phyloP scores from a whole-genome alignment of 2,113 vertebrate genomes.

The Calidris pugnax region DNA sequence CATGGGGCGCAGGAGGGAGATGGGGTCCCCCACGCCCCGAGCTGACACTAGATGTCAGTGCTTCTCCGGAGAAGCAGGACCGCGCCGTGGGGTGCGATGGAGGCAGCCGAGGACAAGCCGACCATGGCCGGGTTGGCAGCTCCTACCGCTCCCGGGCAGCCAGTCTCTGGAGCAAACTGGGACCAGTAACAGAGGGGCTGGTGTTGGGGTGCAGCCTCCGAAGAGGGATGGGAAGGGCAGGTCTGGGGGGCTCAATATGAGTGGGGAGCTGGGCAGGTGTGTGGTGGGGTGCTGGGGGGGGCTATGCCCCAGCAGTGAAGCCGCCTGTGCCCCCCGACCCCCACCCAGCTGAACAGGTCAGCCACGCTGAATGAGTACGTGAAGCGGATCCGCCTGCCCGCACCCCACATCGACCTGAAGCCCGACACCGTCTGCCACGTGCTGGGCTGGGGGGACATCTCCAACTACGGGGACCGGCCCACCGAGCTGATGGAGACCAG shows the following conservation, averaged over 20 bases:
- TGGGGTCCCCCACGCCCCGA: not conserved
- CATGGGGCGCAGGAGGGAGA: not conserved
- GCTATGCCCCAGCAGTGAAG: not conserved
- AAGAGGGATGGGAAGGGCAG: not conserved
- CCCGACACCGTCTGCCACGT: conserved; percentile 33
- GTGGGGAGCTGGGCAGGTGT: fast-evolving
- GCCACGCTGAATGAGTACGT: conserved; percentile 50
- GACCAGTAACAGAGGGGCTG: not conserved
- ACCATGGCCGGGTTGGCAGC: no score
- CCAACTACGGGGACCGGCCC: conserved; percentile 1
- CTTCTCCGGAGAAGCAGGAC: conserved; percentile 27
- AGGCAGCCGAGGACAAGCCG: not conserved
- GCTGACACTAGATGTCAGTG: conserved; percentile 53
- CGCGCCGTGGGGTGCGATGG: not conserved
- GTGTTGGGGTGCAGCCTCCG: not conserved
- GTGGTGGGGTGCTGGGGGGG: fast-evolving
- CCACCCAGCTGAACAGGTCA: conserved; percentile 50
- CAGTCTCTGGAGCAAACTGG: not conserved
- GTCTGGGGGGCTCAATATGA: not conserved
- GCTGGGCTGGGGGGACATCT: conserved; percentile 67
- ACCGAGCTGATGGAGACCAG: conserved; percentile 63
- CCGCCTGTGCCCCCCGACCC: fast-evolving
- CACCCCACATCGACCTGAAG: not conserved
- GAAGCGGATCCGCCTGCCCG: conserved; percentile 39
- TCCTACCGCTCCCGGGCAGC: fast-evolving